Evolutionary conservation across 2,888 invertebrate genomes (phyloP).

Genomic region (Steinernema scapterisci): DNA sequence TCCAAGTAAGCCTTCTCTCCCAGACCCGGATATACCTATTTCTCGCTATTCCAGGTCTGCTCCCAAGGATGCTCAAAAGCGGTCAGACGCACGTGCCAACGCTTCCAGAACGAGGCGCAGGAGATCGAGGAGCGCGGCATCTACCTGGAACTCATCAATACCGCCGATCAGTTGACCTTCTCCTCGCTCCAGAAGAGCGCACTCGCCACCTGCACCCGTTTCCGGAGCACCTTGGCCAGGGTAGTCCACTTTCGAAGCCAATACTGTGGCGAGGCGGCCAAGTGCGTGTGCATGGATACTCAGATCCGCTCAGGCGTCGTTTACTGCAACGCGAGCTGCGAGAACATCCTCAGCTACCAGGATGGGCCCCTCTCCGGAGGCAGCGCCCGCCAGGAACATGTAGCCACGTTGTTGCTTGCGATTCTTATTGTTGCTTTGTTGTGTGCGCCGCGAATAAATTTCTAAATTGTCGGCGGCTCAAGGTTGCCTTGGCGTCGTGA

Average conservation of each 20-base stretch:
- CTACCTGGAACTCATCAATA: slow-evolving; percentile 22
- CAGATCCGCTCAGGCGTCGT: slow-evolving; percentile 17
- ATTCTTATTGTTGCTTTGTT: background rate
- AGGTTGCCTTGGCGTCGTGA: background rate
- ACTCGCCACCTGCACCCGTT: slow-evolving; percentile 6
- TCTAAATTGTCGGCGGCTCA: background rate
- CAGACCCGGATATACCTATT: background rate
- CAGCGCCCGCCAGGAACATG: too few species aligned
- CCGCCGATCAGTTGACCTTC: slow-evolving; percentile 21
- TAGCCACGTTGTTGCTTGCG: background rate
- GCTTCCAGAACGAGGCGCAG: slow-evolving; percentile 28
- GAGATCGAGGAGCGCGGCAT: slow-evolving; percentile 30
- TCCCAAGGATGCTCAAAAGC: slow-evolving; percentile 26
- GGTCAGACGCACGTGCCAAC: slow-evolving; percentile 14
- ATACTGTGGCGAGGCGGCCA: slow-evolving; percentile 27
- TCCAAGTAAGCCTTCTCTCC: slow-evolving; percentile 1
- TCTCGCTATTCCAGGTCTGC: slow-evolving; percentile 3
- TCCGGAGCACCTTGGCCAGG: slow-evolving; percentile 6
- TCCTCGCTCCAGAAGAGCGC: background rate
- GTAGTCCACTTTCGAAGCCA: slow-evolving; percentile 15
- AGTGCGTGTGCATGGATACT: slow-evolving; percentile 25
- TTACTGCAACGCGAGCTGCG: slow-evolving; percentile 26
- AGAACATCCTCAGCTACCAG: slow-evolving; percentile 13
- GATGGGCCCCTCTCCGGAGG: background rate
- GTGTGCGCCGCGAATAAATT: slow-evolving; percentile 3